These are phyloP conservation scores for Notothenia coriiceps DNA, from an alignment of 2,113 vertebrate genomes.

Conservation along the genomic window DNA sequence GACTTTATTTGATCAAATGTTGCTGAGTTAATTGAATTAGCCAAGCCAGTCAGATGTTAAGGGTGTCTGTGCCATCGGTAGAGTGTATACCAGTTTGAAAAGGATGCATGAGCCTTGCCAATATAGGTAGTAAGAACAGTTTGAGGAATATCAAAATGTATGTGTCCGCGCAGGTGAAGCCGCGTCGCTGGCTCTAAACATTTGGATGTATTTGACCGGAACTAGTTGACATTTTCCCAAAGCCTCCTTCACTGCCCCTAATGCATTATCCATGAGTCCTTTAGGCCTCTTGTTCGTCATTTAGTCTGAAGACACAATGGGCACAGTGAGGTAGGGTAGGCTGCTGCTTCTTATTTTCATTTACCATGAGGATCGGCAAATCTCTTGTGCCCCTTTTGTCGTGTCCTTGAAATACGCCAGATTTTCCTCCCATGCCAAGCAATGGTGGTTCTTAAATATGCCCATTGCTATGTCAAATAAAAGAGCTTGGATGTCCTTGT, in stretches of 20 bases:
- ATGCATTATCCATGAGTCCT: conserved; percentile 30
- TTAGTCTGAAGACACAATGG: conserved; percentile 23
- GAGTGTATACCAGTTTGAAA: conserved; percentile 28
- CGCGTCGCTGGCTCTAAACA: neutral
- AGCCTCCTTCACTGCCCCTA: neutral
- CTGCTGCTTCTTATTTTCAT: conserved; percentile 26
- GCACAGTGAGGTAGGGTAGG: neutral
- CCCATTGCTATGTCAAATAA: neutral
- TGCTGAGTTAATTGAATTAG: conserved; percentile 64
- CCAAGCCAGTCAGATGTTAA: conserved; percentile 45
- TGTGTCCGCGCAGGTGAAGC: conserved; percentile 19
- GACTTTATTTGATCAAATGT: conserved; percentile 70
- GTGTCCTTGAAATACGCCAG: neutral
- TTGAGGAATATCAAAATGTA: conserved; percentile 21
- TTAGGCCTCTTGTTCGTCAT: conserved; percentile 4
- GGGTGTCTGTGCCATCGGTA: conserved; percentile 24
- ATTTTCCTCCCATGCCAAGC: conserved; percentile 12
- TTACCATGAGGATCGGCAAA: conserved; percentile 2
- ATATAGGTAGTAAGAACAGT: conserved; percentile 4
- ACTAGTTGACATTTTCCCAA: conserved; percentile 21
- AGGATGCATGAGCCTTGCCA: conserved; percentile 39
- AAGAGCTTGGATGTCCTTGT: neutral
- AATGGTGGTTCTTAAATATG: neutral
- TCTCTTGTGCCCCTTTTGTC: neutral
- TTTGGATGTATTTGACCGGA: neutral